Percentiles rank a stretch among this genome's conserved stretches.
Conservation (phyloP, 1,140 invertebrate genomes). For the Cecropterus lyciades region DNA sequence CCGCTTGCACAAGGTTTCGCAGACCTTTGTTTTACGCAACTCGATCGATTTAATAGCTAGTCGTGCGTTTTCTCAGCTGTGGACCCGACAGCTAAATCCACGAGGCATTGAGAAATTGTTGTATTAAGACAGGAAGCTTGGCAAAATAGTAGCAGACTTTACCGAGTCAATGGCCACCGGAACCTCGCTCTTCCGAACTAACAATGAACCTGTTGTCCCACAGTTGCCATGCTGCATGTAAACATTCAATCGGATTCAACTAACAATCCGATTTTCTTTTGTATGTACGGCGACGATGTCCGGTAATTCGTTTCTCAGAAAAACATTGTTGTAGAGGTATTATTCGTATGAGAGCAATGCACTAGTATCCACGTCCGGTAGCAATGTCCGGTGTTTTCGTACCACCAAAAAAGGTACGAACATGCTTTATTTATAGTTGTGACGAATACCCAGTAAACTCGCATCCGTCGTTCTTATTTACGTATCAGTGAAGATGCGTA, state of each 20-base stretch:
- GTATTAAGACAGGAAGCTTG: conserved; percentile 33
- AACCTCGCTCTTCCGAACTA: conserved; percentile 43
- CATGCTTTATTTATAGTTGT: conserved; percentile 74
- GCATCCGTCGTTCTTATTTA: conserved; percentile 63
- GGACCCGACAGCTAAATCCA: conserved; percentile 58
- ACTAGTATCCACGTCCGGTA: conserved; percentile 71
- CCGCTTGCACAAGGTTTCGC: conserved; percentile 83
- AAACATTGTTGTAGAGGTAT: conserved; percentile 54
- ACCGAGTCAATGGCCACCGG: conserved; percentile 37
- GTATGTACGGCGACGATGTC: conserved; percentile 64
- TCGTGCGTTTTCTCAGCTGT: conserved; percentile 75
- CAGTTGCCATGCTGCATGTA: conserved; percentile 23
- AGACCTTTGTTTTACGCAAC: conserved; percentile 84
- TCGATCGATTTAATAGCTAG: conserved; percentile 79
- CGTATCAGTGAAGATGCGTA: conserved; percentile 58
- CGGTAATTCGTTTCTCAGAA: conserved; percentile 63
- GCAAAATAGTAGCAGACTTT: conserved; percentile 34
- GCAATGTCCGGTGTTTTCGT: conserved; percentile 77
- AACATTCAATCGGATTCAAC: conserved; percentile 34
- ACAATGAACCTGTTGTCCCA: conserved; percentile 46
- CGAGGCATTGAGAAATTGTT: conserved; percentile 53
- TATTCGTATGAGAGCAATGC: conserved; percentile 66
- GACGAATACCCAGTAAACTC: conserved; percentile 63
- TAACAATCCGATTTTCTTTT: conserved; percentile 60
- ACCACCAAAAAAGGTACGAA: conserved; percentile 81